Percentiles rank a stretch among this genome's conserved stretches.
Conservation (phyloP, 2,113 vertebrate species). For the Marcusenius ussheri region DNA sequence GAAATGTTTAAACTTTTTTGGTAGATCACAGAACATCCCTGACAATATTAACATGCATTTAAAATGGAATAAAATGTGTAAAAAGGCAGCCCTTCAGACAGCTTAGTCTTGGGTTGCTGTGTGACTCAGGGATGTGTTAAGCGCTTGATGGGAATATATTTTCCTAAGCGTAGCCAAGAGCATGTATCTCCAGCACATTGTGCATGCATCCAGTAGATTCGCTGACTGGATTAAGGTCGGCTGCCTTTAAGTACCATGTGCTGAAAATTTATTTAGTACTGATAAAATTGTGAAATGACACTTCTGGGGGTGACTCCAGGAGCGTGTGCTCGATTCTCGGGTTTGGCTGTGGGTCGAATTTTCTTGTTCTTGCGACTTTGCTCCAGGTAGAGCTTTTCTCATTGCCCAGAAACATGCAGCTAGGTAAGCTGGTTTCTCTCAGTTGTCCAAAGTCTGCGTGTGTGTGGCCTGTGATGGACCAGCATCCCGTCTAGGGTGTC, state of each 20-base stretch:
- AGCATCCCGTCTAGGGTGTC: background rate
- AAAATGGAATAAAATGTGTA: background rate
- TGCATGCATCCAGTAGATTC: background rate
- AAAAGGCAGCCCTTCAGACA: background rate
- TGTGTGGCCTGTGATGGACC: background rate
- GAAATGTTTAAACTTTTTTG: background rate
- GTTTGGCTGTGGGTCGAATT: background rate
- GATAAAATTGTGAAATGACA: background rate
- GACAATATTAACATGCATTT: background rate
- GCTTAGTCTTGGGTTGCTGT: background rate
- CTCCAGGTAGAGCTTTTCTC: background rate
- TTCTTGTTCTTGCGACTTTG: background rate
- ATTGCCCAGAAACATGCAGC: background rate
- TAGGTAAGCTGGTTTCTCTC: background rate
- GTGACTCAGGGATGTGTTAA: background rate
- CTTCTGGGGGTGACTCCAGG: background rate
- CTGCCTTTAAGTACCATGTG: background rate
- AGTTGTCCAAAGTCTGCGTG: background rate
- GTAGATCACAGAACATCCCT: background rate
- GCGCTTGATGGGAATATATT: background rate
- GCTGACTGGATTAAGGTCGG: background rate
- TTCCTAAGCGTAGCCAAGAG: background rate
- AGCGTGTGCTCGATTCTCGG: background rate
- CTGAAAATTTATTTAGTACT: background rate
- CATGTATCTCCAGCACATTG: background rate